Conservation (phyloP, 1,140 invertebrate species). For the Conus ventricosus region DNA sequence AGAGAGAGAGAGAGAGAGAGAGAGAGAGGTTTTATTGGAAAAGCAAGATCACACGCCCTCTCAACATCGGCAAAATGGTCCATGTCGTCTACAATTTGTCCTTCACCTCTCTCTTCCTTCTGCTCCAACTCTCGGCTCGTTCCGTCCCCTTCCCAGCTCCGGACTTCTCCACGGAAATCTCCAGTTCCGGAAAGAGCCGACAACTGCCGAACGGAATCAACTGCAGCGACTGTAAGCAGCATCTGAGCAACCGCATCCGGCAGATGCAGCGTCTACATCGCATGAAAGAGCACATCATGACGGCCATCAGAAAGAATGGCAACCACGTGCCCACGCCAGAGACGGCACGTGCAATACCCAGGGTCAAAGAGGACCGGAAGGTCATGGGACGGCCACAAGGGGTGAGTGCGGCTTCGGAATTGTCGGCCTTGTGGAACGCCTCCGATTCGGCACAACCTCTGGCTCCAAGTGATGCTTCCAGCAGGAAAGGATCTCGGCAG, state of each 20-base stretch:
- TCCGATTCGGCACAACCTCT: too few species aligned
- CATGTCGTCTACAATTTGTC: neutral
- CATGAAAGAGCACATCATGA: slow-evolving; percentile 29
- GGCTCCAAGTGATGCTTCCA: neutral
- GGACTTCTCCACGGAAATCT: neutral
- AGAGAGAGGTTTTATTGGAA: neutral
- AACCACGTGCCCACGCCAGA: neutral
- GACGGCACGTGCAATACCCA: neutral
- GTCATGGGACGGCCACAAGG: neutral
- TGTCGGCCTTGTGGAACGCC: too few species aligned
- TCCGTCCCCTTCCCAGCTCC: neutral
- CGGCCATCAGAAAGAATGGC: neutral
- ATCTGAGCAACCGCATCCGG: slow-evolving; percentile 15
- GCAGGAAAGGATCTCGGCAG: neutral
- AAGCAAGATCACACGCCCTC: neutral
- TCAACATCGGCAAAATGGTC: neutral
- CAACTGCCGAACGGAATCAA: neutral
- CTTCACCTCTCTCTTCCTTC: neutral
- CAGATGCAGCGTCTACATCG: slow-evolving; percentile 28
- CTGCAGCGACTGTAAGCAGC: slow-evolving; percentile 11
- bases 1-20: neutral
- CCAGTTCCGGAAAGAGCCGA: neutral
- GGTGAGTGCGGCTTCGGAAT: neutral
- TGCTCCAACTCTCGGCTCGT: neutral
- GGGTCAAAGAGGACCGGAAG: neutral